These are phyloP conservation scores for Lepidurus packardi DNA, from an alignment of 1,140 invertebrate genomes.

Conservation along the genomic window DNA sequence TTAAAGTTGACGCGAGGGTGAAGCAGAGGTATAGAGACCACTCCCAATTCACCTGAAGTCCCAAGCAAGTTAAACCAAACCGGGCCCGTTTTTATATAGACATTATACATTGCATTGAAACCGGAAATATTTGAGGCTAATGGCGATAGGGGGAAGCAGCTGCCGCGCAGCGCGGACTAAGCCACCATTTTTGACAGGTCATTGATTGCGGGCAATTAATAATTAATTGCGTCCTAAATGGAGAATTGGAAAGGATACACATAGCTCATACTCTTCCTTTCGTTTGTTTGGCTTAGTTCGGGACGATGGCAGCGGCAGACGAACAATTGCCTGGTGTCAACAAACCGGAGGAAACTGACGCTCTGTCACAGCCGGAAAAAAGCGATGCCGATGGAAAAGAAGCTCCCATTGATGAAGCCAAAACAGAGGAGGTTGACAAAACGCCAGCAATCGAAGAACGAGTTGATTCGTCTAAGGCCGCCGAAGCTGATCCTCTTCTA, in stretches of 20 bases:
- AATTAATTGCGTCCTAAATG: background rate
- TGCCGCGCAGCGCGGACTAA: background rate
- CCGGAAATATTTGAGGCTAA: constrained; percentile 19
- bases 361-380: background rate
- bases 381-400: background rate
- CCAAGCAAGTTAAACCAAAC: background rate
- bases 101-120: background rate
- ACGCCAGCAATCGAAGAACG: background rate
- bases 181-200: constrained; percentile 14
- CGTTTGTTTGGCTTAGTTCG: background rate
- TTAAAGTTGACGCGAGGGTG: background rate
- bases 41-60: constrained; percentile 14
- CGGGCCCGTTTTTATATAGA: constrained; percentile 2
- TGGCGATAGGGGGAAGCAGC: background rate
- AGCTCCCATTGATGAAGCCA: background rate
- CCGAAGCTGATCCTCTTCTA: background rate
- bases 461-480: background rate
- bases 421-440: background rate
- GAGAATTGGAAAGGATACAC: background rate
- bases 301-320: constrained; percentile 10
- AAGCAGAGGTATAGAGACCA: background rate
- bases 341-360: constrained; percentile 3
- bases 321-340: constrained; percentile 7
- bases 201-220: background rate
- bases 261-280: background rate